phyloP scores from a whole-genome alignment of 2,113 vertebrate species.

The Proteles cristata region DNA sequence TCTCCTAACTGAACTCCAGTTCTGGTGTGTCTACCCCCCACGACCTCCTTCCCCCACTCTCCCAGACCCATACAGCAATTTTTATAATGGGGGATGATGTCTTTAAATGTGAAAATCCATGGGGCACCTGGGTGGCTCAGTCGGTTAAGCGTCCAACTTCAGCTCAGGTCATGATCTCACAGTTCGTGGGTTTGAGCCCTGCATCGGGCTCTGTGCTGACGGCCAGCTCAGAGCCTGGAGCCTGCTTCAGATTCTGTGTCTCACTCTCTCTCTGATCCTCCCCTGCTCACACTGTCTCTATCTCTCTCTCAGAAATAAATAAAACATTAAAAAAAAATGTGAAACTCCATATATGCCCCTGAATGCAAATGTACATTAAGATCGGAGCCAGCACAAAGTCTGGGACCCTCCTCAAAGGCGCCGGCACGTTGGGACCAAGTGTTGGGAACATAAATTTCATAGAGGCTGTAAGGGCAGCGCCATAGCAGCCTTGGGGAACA shows the following conservation, averaged over 20 bases:
- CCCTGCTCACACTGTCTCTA: too few species aligned
- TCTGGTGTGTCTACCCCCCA: neutral
- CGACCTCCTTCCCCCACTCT: neutral
- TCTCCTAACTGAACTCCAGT: neutral
- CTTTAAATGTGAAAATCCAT: neutral
- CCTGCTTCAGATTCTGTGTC: too few species aligned
- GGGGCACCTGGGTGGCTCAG: too few species aligned
- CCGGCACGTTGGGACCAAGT: neutral
- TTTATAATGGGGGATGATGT: neutral
- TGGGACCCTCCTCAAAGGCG: neutral
- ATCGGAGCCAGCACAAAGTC: neutral
- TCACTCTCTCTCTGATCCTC: too few species aligned
- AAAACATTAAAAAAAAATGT: neutral
- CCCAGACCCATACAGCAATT: neutral
- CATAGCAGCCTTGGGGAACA: neutral
- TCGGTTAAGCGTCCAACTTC: too few species aligned
- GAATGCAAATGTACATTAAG: neutral
- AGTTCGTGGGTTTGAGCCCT: too few species aligned
- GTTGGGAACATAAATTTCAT: neutral
- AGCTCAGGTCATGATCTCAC: too few species aligned
- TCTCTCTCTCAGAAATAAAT: too few species aligned
- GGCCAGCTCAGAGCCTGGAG: too few species aligned
- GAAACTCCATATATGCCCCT: neutral
- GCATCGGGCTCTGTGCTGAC: too few species aligned
- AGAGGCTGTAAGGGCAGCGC: neutral